Evolutionary conservation across 2,113 vertebrate genomes (phyloP).

Genomic region (Eonycteris spelaea): DNA sequence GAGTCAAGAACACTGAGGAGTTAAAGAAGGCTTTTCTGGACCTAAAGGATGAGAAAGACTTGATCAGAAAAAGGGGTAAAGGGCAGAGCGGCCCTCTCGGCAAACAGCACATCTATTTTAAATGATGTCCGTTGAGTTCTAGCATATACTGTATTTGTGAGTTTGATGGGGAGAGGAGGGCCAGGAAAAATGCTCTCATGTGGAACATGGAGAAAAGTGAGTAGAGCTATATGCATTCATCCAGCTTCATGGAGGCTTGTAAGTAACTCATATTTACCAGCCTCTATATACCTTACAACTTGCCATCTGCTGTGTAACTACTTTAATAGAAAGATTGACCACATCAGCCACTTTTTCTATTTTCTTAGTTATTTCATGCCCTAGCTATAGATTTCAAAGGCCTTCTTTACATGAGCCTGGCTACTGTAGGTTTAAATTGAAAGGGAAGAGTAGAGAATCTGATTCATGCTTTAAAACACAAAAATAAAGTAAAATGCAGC

Average conservation of each 20-base stretch:
- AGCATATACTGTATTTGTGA: neutral
- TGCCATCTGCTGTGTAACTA: neutral
- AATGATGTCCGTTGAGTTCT: neutral
- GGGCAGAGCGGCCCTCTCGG: neutral
- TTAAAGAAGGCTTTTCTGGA: neutral
- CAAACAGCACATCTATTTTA: neutral
- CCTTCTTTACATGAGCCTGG: neutral
- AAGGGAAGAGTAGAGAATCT: neutral
- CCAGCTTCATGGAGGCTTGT: neutral
- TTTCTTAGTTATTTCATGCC: conserved; percentile 32
- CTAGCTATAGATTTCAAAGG: conserved; percentile 4
- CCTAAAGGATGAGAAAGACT: neutral
- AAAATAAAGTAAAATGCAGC: neutral
- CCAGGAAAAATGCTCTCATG: neutral
- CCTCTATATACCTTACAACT: neutral
- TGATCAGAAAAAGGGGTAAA: neutral
- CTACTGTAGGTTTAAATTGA: neutral
- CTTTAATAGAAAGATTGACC: neutral
- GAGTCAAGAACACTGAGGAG: neutral
- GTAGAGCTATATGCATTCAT: neutral
- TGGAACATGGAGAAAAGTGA: neutral
- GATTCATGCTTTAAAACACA: neutral
- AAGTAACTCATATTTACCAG: neutral
- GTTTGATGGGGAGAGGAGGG: neutral
- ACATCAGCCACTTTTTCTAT: neutral